Base-by-base conservation (phyloP, 2,113 vertebrate species). In the Tamias sibiricus region DNA sequence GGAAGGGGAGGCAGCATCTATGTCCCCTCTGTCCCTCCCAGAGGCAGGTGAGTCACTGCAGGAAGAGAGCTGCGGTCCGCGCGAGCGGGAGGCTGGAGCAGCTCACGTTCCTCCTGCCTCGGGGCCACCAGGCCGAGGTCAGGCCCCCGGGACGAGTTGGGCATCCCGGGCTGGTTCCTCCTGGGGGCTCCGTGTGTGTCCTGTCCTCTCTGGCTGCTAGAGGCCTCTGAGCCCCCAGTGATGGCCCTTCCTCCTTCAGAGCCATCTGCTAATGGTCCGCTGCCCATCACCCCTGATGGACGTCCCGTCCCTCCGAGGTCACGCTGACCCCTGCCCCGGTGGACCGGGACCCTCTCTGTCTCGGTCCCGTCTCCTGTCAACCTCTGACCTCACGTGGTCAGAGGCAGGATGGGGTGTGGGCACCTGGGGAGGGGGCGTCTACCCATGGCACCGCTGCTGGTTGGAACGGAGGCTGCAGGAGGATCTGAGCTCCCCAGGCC, bases 131-230 rank as follows among this genome's bases (percentile, higher is more conserved):
- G 64, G 12, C 64, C 32, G 64, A 32, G 64, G 11, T 2, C n/a
- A 1, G 47, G n/a, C 28, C 52, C 0, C 19, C 2, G 52, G 49
- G 35, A 13, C 2, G 1, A 8, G 0, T 1, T 2, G 1, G 6
- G 24, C 4, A 19, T 6, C 4, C 28, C 1, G 40, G 69, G 40
- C 86, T 9, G 16, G 44, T 28, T 62, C 42, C 68, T 40, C 30
- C 71, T 8, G 16, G 6, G 0, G 17, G 54, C 20, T 57, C 19
- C 7, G 54, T 22, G 54, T 22, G 14, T 64, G 12, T 68, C 64
- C 64, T 35, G 64, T 10, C 64, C 30, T 68, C 26, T 32, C 30
- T 28, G 28, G 64, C 64, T 32, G 30, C 13, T 11, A 16, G 64
- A 68, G 30, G 64, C 64, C 64, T 16, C 30, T 35, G 13, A 64